Evolutionary conservation across 2,797 vertebrate genomes (phyloP), one percentile per base, ranked within the genome.

Genomic region (Oreochromis grahami): DNA sequence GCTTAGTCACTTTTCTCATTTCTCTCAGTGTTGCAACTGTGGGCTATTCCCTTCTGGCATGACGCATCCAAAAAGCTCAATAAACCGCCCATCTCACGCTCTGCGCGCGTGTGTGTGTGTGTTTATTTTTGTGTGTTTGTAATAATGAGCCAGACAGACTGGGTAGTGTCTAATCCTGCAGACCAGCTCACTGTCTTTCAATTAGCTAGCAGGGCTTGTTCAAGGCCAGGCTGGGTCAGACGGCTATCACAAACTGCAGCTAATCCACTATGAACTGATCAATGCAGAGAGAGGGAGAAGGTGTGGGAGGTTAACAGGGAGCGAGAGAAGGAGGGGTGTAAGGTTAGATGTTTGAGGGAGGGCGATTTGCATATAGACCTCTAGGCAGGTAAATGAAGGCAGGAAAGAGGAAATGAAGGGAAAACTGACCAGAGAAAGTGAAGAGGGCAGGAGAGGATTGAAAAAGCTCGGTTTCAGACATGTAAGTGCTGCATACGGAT

Each of bases 211-310:
- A 68, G 82, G 76, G 55, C 83, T 85, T 89, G 92, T 88, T 82
- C 65, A 15, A 84, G 84, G 81, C 53, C 86, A 60, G 68, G 34
- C 8, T 29, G 26, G 83, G 92, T 95, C 92, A 93, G 86, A 78
- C 76, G 2, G 84, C 84, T 81, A 92, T 91, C 87, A 56, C 77
- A 32, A 79, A 86, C 80, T 80, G 80, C 81, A 51, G 86, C 88
- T 92, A 93, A 94, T 94, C 93, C 92, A 87, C 87, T 82, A 12
- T 10, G 12, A 86, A 56, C 60, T 92, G 90, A 93, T 94, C 92
- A 89, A 89, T 93, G 84, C 29, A 15, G 36, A 45, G 74, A 10
- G 72, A 19, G 77, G 21, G 78, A 52, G 51, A 17, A 2, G 21
- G 24, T 51, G 72, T 51, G 15, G 68, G 53, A 56, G 79, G 78